Evolutionary conservation across 1,140 invertebrate species (phyloP).

Genomic region (Neodiprion lecontei): DNA sequence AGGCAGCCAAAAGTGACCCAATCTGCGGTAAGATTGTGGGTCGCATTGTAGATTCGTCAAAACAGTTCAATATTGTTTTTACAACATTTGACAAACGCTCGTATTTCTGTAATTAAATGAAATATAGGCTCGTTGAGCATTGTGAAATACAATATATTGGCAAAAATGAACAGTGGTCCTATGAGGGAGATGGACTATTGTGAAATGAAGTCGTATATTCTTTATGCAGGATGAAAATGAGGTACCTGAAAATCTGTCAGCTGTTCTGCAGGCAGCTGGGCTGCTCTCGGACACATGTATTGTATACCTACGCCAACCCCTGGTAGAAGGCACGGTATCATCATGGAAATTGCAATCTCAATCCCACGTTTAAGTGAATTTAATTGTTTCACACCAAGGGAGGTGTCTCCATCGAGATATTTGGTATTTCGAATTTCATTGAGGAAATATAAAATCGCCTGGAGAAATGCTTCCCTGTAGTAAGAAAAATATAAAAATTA

Average conservation of each 20-base stretch:
- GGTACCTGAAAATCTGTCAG: constrained; percentile 41
- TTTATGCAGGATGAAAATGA: background rate
- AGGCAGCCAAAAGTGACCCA: constrained; percentile 65
- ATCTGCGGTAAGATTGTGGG: constrained; percentile 53
- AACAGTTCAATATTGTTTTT: constrained; percentile 49
- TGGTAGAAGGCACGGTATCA: constrained; percentile 69
- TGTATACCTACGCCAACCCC: constrained; percentile 67
- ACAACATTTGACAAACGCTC: constrained; percentile 46
- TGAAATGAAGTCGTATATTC: constrained; percentile 10
- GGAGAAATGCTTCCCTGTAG: constrained; percentile 37
- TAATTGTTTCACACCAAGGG: constrained; percentile 67
- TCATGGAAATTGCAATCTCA: constrained; percentile 68
- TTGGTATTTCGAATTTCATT: constrained; percentile 30
- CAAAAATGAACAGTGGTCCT: constrained; percentile 15
- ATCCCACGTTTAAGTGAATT: constrained; percentile 63
- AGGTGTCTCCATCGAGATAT: constrained; percentile 47
- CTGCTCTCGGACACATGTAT: constrained; percentile 51
- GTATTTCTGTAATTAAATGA: constrained; percentile 52
- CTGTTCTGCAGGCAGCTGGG: constrained; percentile 35
- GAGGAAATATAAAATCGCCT: constrained; percentile 38
- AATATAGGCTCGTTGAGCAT: constrained; percentile 14
- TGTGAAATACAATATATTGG: constrained; percentile 11
- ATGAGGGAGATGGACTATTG: background rate
- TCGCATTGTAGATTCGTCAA: constrained; percentile 50
- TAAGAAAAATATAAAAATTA: background rate